phyloP scores from a whole-genome alignment of 2,797 vertebrate species.

The Amniataba percoides region DNA sequence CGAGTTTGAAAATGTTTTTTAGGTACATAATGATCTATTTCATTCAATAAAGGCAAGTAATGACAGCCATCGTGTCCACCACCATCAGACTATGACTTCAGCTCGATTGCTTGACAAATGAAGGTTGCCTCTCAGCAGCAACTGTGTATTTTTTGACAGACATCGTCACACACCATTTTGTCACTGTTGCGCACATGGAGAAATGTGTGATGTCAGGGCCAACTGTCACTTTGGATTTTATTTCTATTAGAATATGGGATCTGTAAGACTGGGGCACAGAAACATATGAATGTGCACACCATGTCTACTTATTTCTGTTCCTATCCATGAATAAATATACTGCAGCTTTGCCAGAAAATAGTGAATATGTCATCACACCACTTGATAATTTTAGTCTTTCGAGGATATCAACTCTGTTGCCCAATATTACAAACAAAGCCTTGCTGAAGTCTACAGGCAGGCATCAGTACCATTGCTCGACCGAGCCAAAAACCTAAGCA shows the following conservation, averaged over 20 bases:
- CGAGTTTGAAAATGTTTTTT: slow-evolving; percentile 23
- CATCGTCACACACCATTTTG: slow-evolving; percentile 16
- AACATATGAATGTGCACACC: background rate
- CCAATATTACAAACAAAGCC: background rate
- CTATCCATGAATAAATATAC: slow-evolving; percentile 25
- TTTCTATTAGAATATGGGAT: slow-evolving; percentile 8
- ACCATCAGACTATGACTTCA: slow-evolving; percentile 12
- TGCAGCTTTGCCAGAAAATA: slow-evolving; percentile 17
- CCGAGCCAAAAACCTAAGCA: slow-evolving; percentile 2
- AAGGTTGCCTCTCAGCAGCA: slow-evolving; percentile 29
- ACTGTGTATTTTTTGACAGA: slow-evolving; percentile 25
- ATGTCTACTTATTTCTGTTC: slow-evolving; percentile 4
- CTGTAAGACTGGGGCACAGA: slow-evolving; percentile 1
- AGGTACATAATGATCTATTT: slow-evolving; percentile 14
- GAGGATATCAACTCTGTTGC: slow-evolving; percentile 22
- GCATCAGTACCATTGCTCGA: background rate
- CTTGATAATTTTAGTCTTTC: slow-evolving; percentile 23
- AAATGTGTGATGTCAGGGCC: slow-evolving; percentile 8
- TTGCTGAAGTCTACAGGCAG: slow-evolving; percentile 10
- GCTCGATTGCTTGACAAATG: slow-evolving; percentile 33
- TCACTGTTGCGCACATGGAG: background rate
- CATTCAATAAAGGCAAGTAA: slow-evolving; percentile 20
- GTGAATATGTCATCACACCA: slow-evolving; percentile 11
- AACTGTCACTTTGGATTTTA: slow-evolving; percentile 17
- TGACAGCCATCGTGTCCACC: slow-evolving; percentile 9